These are phyloP conservation scores for Galeopsomyia nigrocyanea DNA, from an alignment of 2,888 invertebrate genomes.

Conservation along the genomic window DNA sequence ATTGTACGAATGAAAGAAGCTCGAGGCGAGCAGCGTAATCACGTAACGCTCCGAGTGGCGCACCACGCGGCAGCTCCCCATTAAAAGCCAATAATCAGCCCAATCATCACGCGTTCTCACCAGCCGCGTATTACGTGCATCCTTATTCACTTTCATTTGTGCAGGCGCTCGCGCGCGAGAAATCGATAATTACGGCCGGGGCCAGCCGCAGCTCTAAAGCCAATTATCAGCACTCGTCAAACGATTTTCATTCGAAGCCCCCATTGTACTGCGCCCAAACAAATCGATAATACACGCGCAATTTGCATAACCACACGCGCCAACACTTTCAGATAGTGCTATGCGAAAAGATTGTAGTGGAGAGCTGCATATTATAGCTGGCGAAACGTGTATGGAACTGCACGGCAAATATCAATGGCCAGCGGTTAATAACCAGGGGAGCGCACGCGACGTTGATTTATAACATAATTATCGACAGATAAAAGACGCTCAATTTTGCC, in stretches of 20 bases:
- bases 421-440: constrained; percentile 43
- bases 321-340: constrained; percentile 1
- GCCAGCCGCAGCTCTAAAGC: background rate
- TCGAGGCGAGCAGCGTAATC: background rate
- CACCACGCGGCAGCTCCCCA: constrained; percentile 41
- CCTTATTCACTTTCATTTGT: background rate
- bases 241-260: no score
- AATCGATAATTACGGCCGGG: constrained; percentile 17
- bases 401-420: constrained; percentile 34
- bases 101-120: constrained; percentile 43
- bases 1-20: background rate
- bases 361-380: constrained; percentile 1
- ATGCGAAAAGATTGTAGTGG: no score
- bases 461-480: constrained; percentile 47
- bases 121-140: background rate
- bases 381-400: constrained; percentile 39
- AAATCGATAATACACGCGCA: background rate
- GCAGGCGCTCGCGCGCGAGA: constrained; percentile 12
- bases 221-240: background rate
- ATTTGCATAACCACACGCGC: constrained; percentile 28
- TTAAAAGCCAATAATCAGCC: constrained; percentile 53
- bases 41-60: constrained; percentile 10
- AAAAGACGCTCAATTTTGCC: constrained; percentile 27
- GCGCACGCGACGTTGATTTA: constrained; percentile 41
- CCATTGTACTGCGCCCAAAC: no score